These are phyloP conservation scores for Stenopsyche tienmushanensis DNA, from an alignment of 1,140 invertebrate species.

Conservation along the genomic window DNA sequence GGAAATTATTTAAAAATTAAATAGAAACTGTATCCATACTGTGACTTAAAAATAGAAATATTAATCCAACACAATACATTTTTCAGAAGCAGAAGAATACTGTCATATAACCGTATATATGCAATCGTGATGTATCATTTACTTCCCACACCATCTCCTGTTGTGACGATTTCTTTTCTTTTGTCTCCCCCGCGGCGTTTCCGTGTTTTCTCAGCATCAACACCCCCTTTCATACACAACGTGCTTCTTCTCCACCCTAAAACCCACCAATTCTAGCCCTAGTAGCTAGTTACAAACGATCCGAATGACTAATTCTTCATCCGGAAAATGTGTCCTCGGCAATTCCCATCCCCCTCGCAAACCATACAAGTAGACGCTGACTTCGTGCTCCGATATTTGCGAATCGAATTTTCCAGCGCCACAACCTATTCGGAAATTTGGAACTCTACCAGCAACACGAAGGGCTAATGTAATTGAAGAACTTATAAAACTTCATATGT, in stretches of 20 bases:
- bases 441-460: background rate
- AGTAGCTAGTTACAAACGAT: slow-evolving; percentile 31
- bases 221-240: background rate
- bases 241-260: background rate
- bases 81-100: too few relatives aligned
- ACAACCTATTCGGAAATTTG: background rate
- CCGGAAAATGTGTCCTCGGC: slow-evolving; percentile 34
- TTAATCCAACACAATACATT: too few relatives aligned
- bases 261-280: background rate
- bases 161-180: slow-evolving; percentile 7
- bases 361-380: too few relatives aligned
- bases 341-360: slow-evolving; percentile 20
- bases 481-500: too few relatives aligned
- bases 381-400: too few relatives aligned
- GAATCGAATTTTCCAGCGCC: background rate
- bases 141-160: slow-evolving; percentile 7
- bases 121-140: too few relatives aligned
- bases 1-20: too few relatives aligned
- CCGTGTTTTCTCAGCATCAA: slow-evolving; percentile 9
- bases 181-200: slow-evolving; percentile 12
- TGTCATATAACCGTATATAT: too few relatives aligned
- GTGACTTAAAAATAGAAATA: too few relatives aligned
- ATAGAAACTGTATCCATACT: too few relatives aligned
- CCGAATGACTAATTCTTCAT: slow-evolving; percentile 38
- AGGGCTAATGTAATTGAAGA: too few relatives aligned